Base-by-base conservation (phyloP, 2,888 invertebrate species). In the Nudaria mundana region DNA sequence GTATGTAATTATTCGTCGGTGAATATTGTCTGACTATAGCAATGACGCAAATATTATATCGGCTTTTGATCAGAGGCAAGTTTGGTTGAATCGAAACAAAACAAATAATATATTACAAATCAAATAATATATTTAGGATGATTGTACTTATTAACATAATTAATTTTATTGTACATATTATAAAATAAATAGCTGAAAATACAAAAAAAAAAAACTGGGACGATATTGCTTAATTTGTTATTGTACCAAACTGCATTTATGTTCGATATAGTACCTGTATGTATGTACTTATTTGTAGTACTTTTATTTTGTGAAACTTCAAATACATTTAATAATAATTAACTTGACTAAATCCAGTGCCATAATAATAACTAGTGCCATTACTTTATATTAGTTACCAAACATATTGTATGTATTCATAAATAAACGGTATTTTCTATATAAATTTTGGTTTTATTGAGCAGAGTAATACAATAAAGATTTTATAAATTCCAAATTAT, bases 181-280 rank as follows among this genome's bases (percentile, higher is more conserved):
- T 52, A 47, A 46, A 38, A 35, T 34, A 45, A 37, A 30, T 31
- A 37, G 38, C 43, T 43, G 10, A 45, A 48, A 56, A 44, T 47
- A 51, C 28, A 56, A 43, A 38, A 46, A 50, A 51, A 33, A 22
- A 38, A 29, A 10, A 30, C n/a, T 14, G 40, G 31, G 36, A 35
- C 36, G 48, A 44, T 44, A 37, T n/a, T 55, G 43, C 44, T 55
- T 49, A 44, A 45, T 44, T 24, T 43, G 42, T 45, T 40, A 40
- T 44, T 56, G 35, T 75, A 76, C 71, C 76, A 51, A 61, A 49
- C 50, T 71, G 73, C 76, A 77, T 76, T 76, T 75, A 71, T 51
- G 48, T 26, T 12, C 13, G 4, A n/a, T n/a, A n/a, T 18, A 18
- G 3, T 5, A 18, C 5, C 18, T 18, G 18, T 34, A 40, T 18